A percentile compares a stretch with the other conserved stretches of the same genome.
These are phyloP conservation scores for Trichechus manatus DNA, from an alignment of 2,113 vertebrate genomes.

Conservation along the genomic window DNA sequence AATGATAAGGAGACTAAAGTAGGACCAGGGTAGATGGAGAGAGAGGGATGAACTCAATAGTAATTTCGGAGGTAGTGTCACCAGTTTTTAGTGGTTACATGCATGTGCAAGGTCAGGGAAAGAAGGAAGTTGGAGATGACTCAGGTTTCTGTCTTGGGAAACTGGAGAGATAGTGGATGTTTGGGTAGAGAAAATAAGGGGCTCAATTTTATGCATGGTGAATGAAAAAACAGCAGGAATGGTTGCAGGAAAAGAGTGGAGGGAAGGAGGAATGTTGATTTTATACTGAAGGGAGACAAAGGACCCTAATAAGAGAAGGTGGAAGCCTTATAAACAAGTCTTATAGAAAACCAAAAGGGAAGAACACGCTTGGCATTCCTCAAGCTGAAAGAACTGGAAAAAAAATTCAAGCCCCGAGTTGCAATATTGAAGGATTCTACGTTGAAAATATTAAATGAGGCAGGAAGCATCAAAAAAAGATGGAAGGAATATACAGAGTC, in stretches of 20 bases:
- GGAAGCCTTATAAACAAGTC: neutral
- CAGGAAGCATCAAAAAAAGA: no score
- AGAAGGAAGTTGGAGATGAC: neutral
- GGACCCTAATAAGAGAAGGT: neutral
- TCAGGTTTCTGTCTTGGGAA: neutral
- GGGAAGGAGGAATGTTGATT: neutral
- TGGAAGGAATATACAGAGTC: no score
- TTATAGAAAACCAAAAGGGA: no score
- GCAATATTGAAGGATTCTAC: no score
- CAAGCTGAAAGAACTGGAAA: no score
- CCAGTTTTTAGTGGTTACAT: neutral
- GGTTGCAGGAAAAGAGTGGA: neutral
- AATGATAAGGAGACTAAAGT: neutral
- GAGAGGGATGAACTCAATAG: neutral
- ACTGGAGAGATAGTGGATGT: neutral
- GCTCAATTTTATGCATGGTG: neutral
- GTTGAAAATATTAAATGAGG: no score
- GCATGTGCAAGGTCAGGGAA: neutral
- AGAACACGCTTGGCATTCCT: no score
- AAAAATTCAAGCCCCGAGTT: no score
- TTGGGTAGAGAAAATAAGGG: conserved; percentile 33
- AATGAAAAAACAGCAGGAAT: neutral
- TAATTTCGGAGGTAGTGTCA: neutral
- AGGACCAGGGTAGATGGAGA: neutral
- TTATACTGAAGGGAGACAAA: neutral